Evolutionary conservation across 1,140 invertebrate genomes (phyloP), one percentile per base, ranked within the genome.

Genomic region (Hesperophylax magnus): DNA sequence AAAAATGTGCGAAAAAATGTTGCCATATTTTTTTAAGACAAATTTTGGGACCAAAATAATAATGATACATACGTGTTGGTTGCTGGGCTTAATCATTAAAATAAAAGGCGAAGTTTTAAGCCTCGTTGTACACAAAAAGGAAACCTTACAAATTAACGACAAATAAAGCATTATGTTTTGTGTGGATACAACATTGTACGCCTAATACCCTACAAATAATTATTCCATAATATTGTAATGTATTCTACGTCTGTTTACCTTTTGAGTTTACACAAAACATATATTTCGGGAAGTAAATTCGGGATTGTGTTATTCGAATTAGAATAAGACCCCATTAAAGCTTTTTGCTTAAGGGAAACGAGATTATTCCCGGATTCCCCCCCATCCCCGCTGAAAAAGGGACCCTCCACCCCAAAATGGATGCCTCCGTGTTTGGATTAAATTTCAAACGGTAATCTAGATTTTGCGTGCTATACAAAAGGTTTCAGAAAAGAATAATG

Each of bases 391-490:
- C 63, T 27, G 39, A 47, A 47, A 47, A 47, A 47, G 39, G 11
- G 39, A 47, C 39, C 39, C 39, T 47, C 39, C 39, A 47, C 39
- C 39, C 39, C 39, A 14, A 47, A 67, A 67, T 67, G 24, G 63
- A 34, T n/a, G 17, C 63, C 31, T 67, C 22, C 17, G 63, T 67
- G 31, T 67, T 31, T 34, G 63, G 63, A 67, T 67, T 67, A 67
- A 67, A 67, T 67, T 67, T 67, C 63, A 67, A 67, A 67, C 63
- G 31, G 24, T 67, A 67, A 67, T 67, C 63, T 67, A 67, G 63
- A 31, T 67, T 67, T 67, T 67, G 63, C 63, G 63, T 67, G 63
- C 31, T 31, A 31, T 31, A 67, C 63, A 67, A 67, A 67, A 67
- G 63, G 63, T 67, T 67, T n/a, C 63, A 27, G 31, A 67, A 67